phyloP scores from a whole-genome alignment of 2,113 vertebrate genomes.

The Ctenodactylus gundi region DNA sequence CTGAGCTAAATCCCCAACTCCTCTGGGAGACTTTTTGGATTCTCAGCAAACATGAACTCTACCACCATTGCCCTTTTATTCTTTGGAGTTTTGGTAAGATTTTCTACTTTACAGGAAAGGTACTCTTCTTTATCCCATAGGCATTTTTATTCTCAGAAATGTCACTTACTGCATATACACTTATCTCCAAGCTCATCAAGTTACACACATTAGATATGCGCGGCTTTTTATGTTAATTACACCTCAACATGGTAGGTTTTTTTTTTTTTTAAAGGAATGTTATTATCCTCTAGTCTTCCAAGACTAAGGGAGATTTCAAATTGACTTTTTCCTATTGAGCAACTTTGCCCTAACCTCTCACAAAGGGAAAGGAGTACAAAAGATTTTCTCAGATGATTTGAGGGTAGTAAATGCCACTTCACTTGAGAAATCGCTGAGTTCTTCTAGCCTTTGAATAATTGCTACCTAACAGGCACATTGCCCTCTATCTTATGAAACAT shows the following conservation, averaged over 20 bases:
- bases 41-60: neutral
- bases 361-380: neutral
- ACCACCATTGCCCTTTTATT: neutral
- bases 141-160: neutral
- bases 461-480: neutral
- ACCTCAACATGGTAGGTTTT: neutral
- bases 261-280: neutral
- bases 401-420: neutral
- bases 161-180: neutral
- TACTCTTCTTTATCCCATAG: neutral
- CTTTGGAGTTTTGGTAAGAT: conserved; percentile 5
- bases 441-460: neutral
- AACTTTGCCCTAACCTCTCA: neutral
- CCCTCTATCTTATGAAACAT: neutral
- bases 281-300: neutral
- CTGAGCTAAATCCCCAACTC: too few species aligned
- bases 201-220: neutral
- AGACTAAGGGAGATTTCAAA: conserved; percentile 19
- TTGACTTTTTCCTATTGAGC: neutral
- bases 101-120: neutral
- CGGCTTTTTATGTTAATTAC: neutral
- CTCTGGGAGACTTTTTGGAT: neutral
- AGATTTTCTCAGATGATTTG: neutral
- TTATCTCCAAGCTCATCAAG: neutral
- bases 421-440: neutral